Conservation (phyloP, 1,140 invertebrate genomes). For the Cyphomyrmex costatus region DNA sequence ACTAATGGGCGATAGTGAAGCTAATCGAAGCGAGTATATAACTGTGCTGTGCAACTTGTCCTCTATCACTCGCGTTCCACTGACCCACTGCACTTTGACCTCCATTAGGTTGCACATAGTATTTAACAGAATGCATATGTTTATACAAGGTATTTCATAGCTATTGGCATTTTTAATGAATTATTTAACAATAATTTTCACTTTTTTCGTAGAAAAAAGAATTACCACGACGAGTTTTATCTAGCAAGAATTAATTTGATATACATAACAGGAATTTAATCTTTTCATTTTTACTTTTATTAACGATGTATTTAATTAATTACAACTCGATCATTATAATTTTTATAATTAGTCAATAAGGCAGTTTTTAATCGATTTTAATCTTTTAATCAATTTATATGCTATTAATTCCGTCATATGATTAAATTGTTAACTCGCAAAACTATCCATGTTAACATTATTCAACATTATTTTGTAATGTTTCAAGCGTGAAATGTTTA, state of each 20-base stretch:
- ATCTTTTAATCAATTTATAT: neutral
- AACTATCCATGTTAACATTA: neutral
- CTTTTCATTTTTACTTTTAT: neutral
- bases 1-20: conserved; percentile 18
- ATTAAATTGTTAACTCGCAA: neutral
- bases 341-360: neutral
- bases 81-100: conserved; percentile 54
- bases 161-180: neutral
- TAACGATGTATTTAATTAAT: neutral
- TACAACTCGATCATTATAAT: neutral
- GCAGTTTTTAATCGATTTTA: neutral
- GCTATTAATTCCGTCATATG: neutral
- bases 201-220: neutral
- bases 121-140: conserved; percentile 4
- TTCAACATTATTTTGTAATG: neutral
- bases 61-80: conserved; percentile 56
- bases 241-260: neutral
- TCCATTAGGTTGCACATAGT: conserved; percentile 32
- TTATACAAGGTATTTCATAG: neutral
- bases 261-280: neutral
- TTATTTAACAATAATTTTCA: neutral
- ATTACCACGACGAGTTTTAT: neutral
- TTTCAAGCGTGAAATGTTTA: neutral
- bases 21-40: conserved; percentile 50
- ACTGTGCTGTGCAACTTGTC: conserved; percentile 46